Percentiles rank a stretch among this genome's conserved stretches.
Conservation (phyloP, 1,140 invertebrate species). For the Protaetia brevitarsis region DNA sequence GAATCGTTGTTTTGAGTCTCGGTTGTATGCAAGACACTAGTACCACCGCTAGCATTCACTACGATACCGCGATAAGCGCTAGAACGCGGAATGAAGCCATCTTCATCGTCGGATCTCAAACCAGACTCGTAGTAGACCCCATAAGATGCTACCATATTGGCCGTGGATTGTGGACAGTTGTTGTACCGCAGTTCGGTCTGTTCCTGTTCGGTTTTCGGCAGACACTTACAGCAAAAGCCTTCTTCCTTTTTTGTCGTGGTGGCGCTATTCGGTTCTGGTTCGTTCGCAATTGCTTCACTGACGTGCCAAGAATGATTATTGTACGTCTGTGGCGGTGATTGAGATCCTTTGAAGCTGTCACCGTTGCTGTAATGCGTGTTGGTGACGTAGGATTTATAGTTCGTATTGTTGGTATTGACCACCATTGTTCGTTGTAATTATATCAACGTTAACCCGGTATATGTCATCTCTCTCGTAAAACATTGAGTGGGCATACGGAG, state of each 20-base stretch:
- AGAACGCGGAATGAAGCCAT: constrained; percentile 50
- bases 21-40: constrained; percentile 43
- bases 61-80: constrained; percentile 54
- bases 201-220: constrained; percentile 23
- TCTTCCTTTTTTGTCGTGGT: constrained; percentile 24
- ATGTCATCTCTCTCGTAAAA: too few species aligned
- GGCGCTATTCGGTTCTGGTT: constrained; percentile 2
- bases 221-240: constrained; percentile 27
- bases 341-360: constrained; percentile 7
- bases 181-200: constrained; percentile 33
- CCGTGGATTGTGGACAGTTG: constrained; percentile 33
- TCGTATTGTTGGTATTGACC: neutral
- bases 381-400: neutral
- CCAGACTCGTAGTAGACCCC: constrained; percentile 52
- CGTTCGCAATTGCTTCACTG: constrained; percentile 28
- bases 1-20: constrained; percentile 26
- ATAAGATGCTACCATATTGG: constrained; percentile 47
- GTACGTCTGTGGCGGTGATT: constrained; percentile 32
- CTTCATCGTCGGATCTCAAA: constrained; percentile 51
- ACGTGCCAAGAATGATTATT: constrained; percentile 34
- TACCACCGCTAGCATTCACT: constrained; percentile 54
- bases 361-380: neutral
- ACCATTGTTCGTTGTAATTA: neutral
- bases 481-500: too few species aligned
- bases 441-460: too few species aligned